Conservation (phyloP, 2,888 invertebrate genomes). For the Trilocha varians region DNA sequence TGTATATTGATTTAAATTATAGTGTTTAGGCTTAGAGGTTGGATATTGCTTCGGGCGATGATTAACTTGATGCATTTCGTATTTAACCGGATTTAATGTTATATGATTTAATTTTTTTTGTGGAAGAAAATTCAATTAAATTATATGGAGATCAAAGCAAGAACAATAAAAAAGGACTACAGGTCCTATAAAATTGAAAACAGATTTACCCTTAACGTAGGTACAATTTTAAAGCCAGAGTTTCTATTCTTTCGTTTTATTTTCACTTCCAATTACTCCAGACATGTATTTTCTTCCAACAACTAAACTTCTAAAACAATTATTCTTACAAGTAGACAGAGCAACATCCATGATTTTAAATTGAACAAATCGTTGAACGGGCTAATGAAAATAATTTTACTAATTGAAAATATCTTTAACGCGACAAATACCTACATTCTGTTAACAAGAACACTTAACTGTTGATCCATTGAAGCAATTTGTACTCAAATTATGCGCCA, state of each 20-base stretch:
- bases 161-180: too few relatives aligned
- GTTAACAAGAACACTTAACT: constrained; percentile 40
- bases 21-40: constrained; percentile 20
- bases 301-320: background rate
- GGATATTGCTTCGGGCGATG: constrained; percentile 20
- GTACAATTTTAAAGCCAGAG: too few relatives aligned
- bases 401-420: constrained; percentile 8
- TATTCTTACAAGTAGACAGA: background rate
- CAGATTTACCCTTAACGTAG: too few relatives aligned
- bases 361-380: background rate
- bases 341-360: background rate
- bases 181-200: too few relatives aligned
- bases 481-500: constrained; percentile 65
- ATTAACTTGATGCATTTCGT: constrained; percentile 1
- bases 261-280: too few relatives aligned
- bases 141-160: too few relatives aligned
- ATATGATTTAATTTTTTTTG: background rate
- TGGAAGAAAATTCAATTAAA: too few relatives aligned
- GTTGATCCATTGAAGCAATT: constrained; percentile 53
- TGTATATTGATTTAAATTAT: constrained; percentile 29
- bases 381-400: background rate
- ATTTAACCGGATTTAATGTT: background rate
- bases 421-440: constrained; percentile 32
- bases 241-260: too few relatives aligned
- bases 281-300: too few relatives aligned